phyloP scores from a whole-genome alignment of 2,797 vertebrate genomes.

The Zalophus californianus region DNA sequence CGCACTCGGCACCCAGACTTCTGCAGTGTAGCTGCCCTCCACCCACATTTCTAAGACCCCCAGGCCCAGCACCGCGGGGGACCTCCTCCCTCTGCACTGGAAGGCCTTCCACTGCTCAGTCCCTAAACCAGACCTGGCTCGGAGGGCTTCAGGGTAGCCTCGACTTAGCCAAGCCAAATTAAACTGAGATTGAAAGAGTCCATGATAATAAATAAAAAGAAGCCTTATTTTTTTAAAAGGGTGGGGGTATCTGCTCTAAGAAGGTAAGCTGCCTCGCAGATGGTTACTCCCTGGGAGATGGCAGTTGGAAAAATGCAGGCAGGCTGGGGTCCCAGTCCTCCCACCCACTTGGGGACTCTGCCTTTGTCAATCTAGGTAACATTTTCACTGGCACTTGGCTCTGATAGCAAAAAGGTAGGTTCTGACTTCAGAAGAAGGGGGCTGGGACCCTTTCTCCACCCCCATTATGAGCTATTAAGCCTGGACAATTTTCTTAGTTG shows the following conservation, averaged over 20 bases:
- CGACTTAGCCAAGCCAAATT: neutral
- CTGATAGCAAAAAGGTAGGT: neutral
- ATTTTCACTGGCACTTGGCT: neutral
- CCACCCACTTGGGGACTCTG: accelerated
- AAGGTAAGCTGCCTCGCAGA: neutral
- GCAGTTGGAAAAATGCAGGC: neutral
- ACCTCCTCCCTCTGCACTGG: neutral
- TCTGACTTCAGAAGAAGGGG: neutral
- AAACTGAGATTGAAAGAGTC: neutral
- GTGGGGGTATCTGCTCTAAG: neutral
- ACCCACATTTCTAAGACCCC: neutral
- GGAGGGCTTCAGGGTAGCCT: neutral
- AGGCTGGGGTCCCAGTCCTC: neutral
- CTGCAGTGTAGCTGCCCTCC: neutral
- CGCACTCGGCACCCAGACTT: neutral
- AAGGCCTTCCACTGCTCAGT: neutral
- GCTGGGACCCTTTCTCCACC: neutral
- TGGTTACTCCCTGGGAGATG: neutral
- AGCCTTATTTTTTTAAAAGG: neutral
- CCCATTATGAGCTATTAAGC: neutral
- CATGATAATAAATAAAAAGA: neutral
- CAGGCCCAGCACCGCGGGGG: no score
- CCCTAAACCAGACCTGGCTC: neutral
- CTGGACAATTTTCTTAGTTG: neutral
- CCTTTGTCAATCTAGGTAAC: neutral